Conservation (phyloP, 2,797 vertebrate genomes). For the Carduelis carduelis region DNA sequence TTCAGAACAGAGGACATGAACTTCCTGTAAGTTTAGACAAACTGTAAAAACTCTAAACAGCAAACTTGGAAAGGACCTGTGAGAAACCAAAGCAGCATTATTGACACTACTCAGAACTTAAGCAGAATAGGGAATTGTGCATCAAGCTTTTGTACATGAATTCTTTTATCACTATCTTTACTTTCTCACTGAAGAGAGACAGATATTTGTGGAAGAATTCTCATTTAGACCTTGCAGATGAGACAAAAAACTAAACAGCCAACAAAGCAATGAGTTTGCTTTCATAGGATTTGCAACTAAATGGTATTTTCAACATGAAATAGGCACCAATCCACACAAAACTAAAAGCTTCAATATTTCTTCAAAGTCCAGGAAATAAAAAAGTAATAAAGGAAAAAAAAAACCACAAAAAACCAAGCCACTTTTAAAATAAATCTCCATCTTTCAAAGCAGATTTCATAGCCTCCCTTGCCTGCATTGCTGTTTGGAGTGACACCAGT, state of each 20-base stretch:
- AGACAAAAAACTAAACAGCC: neutral
- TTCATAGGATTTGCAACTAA: neutral
- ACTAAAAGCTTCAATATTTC: neutral
- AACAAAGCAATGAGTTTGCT: neutral
- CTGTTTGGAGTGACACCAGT: neutral
- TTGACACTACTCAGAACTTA: neutral
- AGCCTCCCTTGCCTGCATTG: neutral
- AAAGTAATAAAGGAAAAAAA: neutral
- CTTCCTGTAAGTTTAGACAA: neutral
- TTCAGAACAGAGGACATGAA: neutral
- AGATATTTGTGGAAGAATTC: neutral
- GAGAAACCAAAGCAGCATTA: neutral
- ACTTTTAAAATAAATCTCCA: neutral
- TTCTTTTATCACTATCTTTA: neutral
- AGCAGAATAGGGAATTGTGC: neutral
- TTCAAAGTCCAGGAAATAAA: neutral
- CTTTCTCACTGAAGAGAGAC: neutral
- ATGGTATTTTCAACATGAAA: neutral
- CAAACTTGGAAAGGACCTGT: neutral
- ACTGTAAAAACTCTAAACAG: neutral
- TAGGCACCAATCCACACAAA: neutral
- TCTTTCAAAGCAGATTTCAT: neutral
- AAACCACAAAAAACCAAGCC: accelerated
- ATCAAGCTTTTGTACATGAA: neutral
- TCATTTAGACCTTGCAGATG: neutral